Evolutionary conservation across 1,140 invertebrate species (phyloP).

Genomic region (Megathymus violae): DNA sequence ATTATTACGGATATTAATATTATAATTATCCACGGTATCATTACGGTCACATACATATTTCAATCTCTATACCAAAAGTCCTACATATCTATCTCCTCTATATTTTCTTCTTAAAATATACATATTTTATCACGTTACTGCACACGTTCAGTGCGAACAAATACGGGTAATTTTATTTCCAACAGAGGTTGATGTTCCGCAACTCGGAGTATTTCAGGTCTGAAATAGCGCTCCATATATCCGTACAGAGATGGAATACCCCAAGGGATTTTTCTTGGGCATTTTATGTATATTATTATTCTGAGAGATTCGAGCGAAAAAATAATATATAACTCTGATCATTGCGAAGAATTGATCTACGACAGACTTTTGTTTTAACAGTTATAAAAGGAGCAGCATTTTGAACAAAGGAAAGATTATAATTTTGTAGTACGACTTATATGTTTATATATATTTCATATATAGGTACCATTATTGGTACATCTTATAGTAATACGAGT

Average conservation of each 20-base stretch:
- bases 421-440: no score
- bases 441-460: no score
- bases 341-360: not conserved
- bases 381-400: no score
- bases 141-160: conserved; percentile 18
- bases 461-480: no score
- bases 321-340: not conserved
- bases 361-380: no score
- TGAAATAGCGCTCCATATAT: conserved; percentile 29
- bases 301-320: conserved; percentile 1
- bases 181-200: conserved; percentile 17
- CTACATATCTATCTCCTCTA: not conserved
- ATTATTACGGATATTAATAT: no score
- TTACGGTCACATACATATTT: no score
- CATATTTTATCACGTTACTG: conserved; percentile 13
- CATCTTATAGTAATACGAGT: no score
- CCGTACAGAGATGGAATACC: conserved; percentile 12
- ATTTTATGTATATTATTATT: conserved; percentile 25
- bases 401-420: no score
- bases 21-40: no score
- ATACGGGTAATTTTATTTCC: conserved; percentile 27
- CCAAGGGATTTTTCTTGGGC: conserved; percentile 18
- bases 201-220: conserved; percentile 8
- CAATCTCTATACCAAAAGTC: not conserved
- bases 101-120: not conserved